These are phyloP conservation scores for Amphipoea lucens DNA, from an alignment of 2,888 invertebrate genomes.

Conservation along the genomic window DNA sequence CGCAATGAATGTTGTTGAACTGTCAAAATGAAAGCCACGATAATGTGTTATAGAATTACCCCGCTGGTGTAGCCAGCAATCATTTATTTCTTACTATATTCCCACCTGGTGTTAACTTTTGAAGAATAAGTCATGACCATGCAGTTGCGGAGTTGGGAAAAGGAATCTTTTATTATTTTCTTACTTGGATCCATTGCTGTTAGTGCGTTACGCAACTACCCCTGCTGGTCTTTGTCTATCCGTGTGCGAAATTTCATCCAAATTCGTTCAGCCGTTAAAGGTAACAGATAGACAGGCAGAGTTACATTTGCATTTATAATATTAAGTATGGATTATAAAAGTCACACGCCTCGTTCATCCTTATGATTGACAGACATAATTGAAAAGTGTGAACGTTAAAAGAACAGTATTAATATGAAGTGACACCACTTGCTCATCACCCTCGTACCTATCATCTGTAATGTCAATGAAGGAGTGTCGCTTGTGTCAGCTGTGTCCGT, in stretches of 20 bases:
- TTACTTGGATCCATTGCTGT: neutral
- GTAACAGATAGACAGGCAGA: neutral
- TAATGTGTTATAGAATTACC: no score
- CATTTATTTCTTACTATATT: neutral
- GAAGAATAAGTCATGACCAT: neutral
- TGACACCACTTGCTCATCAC: conserved; percentile 18
- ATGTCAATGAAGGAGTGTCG: neutral
- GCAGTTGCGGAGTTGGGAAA: neutral
- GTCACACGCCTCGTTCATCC: conserved; percentile 1
- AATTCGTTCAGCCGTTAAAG: neutral
- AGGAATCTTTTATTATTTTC: neutral
- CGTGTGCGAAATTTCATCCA: neutral
- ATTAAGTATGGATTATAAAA: neutral
- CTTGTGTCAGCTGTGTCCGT: conserved; percentile 6
- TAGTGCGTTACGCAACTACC: neutral
- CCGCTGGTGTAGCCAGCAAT: no score
- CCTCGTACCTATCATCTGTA: neutral
- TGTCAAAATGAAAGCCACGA: neutral
- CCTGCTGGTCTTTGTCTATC: neutral
- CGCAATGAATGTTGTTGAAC: neutral
- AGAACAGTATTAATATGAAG: conserved; percentile 5
- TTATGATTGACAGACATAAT: conserved; percentile 24
- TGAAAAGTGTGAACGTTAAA: conserved; percentile 14
- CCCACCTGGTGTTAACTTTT: neutral
- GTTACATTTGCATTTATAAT: neutral